Base-by-base conservation (phyloP, 2,113 vertebrate species). In the Gila orcuttii region DNA sequence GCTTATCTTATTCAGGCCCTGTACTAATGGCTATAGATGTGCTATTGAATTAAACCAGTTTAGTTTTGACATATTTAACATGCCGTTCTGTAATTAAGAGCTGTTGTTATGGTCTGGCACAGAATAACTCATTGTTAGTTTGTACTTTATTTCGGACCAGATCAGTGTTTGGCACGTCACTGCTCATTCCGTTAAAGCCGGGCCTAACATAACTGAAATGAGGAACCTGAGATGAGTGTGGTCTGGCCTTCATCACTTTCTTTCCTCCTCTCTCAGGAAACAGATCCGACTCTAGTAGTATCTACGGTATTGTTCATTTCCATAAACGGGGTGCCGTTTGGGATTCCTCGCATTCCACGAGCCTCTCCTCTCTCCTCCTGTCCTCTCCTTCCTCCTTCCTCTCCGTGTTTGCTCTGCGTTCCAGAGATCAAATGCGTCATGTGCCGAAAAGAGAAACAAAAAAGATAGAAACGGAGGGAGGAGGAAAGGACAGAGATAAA, bases 381-480 rank as follows among this genome's bases (percentile, higher is more conserved):
- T 76, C 87, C 91, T 93, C 91, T 92, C 89, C 89, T 93, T 94
- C 91, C 93, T 93, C n/a, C n/a, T n/a, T n/a, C n/a, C n/a, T n/a
- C n/a, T n/a, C 93, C 92, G 21, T 2, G 23, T 45, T 92, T 88
- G 92, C 89, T 88, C 91, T 93, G 87, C 87, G 89, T 90, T 83
- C 50, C 78, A n/a, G 17, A 59, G 47, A 45, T 71, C 5, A 52
- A 28, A 59, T 59, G 78, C 25, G 62, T 84, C 81, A 86, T 2
- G 33, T 69, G 50, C 15, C 36, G 71, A 52, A 8, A 45, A 74
- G 68, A 71, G 19, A 62, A 68, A 31, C 64, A 77, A 77, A 62
- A 4, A 17, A 52, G 13, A 75, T 33, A 23, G 31, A 87, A 60
- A 62, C 5, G 8, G 21, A 73, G 23, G 33, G n/a, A 59, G 77